Conservation (phyloP, 1,140 invertebrate species). For the Ceratosolen solmsi region DNA sequence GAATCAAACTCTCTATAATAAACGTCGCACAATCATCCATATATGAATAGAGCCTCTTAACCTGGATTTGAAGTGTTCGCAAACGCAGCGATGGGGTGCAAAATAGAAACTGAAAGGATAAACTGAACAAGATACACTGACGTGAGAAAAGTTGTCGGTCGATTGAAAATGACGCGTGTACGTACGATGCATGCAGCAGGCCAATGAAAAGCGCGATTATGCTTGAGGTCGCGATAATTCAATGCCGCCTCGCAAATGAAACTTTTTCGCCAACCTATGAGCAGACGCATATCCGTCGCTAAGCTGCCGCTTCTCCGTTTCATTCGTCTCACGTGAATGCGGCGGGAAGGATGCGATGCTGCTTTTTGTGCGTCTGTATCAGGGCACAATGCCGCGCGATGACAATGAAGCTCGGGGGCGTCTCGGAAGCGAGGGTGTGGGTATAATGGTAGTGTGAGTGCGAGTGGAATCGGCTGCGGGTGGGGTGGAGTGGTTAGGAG, state of each 20-base stretch:
- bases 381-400: neutral
- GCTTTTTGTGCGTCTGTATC: conserved; percentile 13
- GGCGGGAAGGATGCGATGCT: neutral
- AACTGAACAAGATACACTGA: no score
- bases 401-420: conserved; percentile 25
- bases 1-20: no score
- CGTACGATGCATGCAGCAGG: neutral
- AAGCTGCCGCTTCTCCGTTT: neutral
- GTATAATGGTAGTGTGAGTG: neutral
- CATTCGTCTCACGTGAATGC: neutral
- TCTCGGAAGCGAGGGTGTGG: neutral
- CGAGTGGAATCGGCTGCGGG: no score
- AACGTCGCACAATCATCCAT: neutral
- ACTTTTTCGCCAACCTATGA: neutral
- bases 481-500: no score
- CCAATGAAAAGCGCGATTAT: neutral
- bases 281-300: neutral
- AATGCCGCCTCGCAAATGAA: neutral
- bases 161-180: neutral
- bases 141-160: no score
- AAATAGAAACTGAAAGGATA: neutral
- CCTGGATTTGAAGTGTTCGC: neutral
- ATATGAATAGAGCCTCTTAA: neutral
- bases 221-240: neutral
- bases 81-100: neutral